Base-by-base conservation (phyloP, 2,888 invertebrate genomes). In the Cephus rjabovi region DNA sequence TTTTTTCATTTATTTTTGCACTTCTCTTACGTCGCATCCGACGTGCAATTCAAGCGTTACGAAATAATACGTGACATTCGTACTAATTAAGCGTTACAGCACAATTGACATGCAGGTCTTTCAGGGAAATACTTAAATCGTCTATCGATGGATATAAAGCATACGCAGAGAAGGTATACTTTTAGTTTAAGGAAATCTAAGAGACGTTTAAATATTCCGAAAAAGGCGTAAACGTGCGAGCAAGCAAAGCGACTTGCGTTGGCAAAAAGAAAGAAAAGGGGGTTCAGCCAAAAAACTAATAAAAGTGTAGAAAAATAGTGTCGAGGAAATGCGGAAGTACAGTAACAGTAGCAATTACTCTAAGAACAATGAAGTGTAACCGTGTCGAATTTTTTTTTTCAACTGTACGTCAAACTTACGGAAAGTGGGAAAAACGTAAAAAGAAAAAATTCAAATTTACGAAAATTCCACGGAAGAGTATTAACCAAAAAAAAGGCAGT, bases 71-170 rank as follows among this genome's bases (percentile, higher is more conserved):
- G 33, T 71, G 12, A 33, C 71, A 34, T 71, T 34, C 71, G 2
- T 11, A n/a, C 71, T 30, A 76, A 76, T 30, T 79, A 74, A 80
- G 76, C 78, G 78, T 77, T 71, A 76, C 40, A 74, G 75, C 68
- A 56, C 23, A 23, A 56, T 40, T 56, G 40, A 23, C 23, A 56
- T 56, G 40, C 40, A 23, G 15, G 40, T 9, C 15, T 23, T 9
- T 56, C 2, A 15, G 6, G 6, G 40, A 56, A 56, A 56, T 23
- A 56, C 23, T 23, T 23, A 23, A 23, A 1, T 23, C 40, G 40
- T 15, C 34, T 34, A 34, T 56, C 4, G 6, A 23, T 4, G 23
- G 6, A 23, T 56, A 6, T 2, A 9, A 23, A 37, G 37, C 2
- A 2, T 56, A 23, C 23, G 15, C 0, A 15, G 15, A 40, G 15